These are phyloP conservation scores for Cantharis lateralis DNA, from an alignment of 2,888 invertebrate genomes.

Conservation along the genomic window DNA sequence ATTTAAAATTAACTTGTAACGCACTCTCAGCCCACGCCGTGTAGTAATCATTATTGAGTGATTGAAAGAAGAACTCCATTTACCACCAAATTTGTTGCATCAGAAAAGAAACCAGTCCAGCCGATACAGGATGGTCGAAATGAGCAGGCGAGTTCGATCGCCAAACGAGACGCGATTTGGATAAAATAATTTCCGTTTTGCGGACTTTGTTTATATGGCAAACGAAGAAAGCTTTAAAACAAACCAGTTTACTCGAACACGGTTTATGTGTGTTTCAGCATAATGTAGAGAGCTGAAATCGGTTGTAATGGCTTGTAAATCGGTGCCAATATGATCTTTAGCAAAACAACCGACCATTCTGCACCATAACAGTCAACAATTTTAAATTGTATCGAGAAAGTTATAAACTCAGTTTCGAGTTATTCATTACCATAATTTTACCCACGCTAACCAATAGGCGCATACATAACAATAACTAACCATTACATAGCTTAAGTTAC, in stretches of 20 bases:
- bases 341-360: slow-evolving; percentile 39
- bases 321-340: slow-evolving; percentile 47
- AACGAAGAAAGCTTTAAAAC: slow-evolving; percentile 10
- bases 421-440: slow-evolving; percentile 8
- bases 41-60: not conserved
- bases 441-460: slow-evolving; percentile 1
- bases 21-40: slow-evolving; percentile 9
- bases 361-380: slow-evolving; percentile 27
- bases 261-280: slow-evolving; percentile 40
- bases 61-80: slow-evolving; percentile 2
- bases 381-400: slow-evolving; percentile 26
- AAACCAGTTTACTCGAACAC: slow-evolving; percentile 34
- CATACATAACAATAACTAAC: slow-evolving; percentile 1
- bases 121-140: not conserved
- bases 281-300: slow-evolving; percentile 40
- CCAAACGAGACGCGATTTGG: not conserved
- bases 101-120: not conserved
- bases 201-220: not conserved
- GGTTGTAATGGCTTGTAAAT: slow-evolving; percentile 47
- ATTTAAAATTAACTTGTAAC: slow-evolving; percentile 22
- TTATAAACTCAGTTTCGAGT: slow-evolving; percentile 26
- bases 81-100: not conserved
- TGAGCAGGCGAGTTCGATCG: not conserved
- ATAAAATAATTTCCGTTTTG: not conserved
- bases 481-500: not conserved